Conservation (phyloP, 1,140 invertebrate species). For the Halesus radiatus region DNA sequence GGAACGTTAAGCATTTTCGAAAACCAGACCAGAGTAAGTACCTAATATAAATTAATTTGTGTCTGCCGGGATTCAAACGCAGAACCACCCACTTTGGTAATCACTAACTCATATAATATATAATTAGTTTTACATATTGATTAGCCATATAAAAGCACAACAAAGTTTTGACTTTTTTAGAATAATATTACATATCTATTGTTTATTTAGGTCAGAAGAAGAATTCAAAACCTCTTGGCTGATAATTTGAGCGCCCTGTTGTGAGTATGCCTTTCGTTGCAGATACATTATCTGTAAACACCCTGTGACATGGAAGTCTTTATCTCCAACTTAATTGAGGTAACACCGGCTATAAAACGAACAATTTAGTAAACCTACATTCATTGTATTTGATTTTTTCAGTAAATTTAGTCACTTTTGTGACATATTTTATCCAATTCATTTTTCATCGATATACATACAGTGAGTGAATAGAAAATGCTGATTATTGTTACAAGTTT, state of each 20-base stretch:
- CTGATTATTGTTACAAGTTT: background rate
- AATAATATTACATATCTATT: background rate
- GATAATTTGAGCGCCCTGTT: constrained; percentile 13
- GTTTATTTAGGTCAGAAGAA: constrained; percentile 1
- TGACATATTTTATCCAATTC: background rate
- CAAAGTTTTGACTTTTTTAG: no score
- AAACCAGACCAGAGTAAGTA: no score
- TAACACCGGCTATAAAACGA: background rate
- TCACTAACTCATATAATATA: no score
- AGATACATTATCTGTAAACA: background rate
- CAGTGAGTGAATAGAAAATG: background rate
- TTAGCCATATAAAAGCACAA: no score
- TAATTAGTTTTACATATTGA: no score
- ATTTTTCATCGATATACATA: no score
- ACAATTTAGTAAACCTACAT: no score
- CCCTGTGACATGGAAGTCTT: background rate
- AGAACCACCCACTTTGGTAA: no score
- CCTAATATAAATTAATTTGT: no score
- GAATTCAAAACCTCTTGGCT: background rate
- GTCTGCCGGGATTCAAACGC: no score
- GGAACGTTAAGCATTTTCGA: no score
- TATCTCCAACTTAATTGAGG: background rate
- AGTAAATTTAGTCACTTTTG: background rate
- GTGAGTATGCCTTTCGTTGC: background rate
- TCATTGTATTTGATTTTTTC: constrained; percentile 1